phyloP scores from a whole-genome alignment of 2,797 vertebrate species.

The Brotula barbata region DNA sequence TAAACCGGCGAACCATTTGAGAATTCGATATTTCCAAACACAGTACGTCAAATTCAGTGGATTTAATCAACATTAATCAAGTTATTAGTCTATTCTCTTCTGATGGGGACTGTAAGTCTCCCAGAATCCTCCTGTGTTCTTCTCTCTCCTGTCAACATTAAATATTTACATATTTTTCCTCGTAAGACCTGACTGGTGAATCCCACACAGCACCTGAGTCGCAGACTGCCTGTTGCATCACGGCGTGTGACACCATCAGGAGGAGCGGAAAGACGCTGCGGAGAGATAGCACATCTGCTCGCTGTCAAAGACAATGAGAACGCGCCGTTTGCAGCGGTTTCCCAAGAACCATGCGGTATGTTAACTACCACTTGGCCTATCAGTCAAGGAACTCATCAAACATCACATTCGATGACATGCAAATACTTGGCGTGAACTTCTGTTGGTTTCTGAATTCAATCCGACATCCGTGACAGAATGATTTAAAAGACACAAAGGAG shows the following conservation, averaged over 20 bases:
- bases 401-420: not conserved
- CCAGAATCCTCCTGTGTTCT: not conserved
- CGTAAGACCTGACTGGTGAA: not conserved
- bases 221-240: constrained; percentile 48
- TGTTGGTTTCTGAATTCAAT: no score
- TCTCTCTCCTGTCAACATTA: constrained; percentile 11
- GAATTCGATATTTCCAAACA: not conserved
- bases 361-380: no score
- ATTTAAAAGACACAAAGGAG: no score
- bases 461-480: no score
- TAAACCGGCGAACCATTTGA: not conserved
- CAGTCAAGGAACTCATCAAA: not conserved
- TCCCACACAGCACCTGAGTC: not conserved
- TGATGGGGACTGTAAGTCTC: constrained; percentile 4
- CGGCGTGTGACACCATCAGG: constrained; percentile 33
- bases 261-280: constrained; percentile 49
- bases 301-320: constrained; percentile 61
- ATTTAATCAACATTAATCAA: not conserved
- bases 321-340: constrained; percentile 40
- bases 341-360: constrained; percentile 38
- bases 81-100: not conserved
- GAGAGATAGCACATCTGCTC: constrained; percentile 44
- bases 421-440: no score
- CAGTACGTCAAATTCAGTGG: not conserved
- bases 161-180: constrained; percentile 32